phyloP scores from a whole-genome alignment of 2,888 invertebrate species.

The Bombylius major region DNA sequence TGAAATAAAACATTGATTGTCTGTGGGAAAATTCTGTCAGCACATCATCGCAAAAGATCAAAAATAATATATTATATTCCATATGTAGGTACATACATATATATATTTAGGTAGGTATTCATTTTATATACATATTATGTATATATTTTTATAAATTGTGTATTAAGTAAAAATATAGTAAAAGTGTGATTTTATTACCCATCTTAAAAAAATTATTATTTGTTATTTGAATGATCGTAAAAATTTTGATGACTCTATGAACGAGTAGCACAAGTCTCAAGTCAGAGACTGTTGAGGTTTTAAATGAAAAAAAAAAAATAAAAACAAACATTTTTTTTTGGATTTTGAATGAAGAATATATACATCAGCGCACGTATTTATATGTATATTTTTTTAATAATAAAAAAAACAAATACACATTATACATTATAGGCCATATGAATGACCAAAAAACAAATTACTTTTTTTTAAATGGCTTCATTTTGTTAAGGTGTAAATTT shows the following conservation, averaged over 20 bases:
- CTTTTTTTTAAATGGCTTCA: no score
- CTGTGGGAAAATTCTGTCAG: background rate
- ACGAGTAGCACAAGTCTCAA: constrained; percentile 1
- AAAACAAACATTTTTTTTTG: no score
- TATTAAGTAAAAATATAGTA: background rate
- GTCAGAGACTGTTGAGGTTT: constrained; percentile 1
- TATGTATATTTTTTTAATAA: no score
- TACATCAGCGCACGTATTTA: no score
- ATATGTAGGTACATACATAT: no score
- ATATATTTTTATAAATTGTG: no score
- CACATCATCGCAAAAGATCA: background rate
- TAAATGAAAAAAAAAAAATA: background rate
- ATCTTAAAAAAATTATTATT: background rate
- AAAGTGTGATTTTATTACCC: background rate
- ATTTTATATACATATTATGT: no score
- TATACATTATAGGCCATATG: background rate
- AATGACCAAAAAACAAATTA: background rate
- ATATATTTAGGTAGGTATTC: no score
- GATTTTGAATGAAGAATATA: no score
- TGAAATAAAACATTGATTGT: background rate
- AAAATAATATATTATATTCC: background rate
- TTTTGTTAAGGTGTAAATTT: background rate
- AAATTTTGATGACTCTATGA: constrained; percentile 8
- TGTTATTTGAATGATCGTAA: background rate
- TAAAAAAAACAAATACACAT: no score